Percentiles rank a stretch among this genome's conserved stretches.
phyloP scores from a whole-genome alignment of 1,140 invertebrate species.

The Cherax quadricarinatus region DNA sequence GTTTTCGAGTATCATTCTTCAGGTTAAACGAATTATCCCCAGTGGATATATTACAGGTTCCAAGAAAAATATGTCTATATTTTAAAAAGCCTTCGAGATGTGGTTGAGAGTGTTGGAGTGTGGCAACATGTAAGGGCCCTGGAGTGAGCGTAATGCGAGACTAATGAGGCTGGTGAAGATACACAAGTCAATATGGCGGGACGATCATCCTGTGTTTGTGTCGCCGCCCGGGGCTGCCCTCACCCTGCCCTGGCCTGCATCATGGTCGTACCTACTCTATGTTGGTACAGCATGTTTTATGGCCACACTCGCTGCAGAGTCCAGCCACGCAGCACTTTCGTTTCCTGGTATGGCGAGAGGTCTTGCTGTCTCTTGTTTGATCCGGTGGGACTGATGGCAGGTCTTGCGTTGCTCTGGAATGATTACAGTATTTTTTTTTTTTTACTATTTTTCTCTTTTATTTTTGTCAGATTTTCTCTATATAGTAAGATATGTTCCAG shows the following conservation, averaged over 20 bases:
- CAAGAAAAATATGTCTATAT: not conserved
- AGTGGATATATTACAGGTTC: no score
- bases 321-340: not conserved
- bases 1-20: no score
- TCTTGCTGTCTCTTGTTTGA: not conserved
- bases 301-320: not conserved
- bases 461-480: not conserved
- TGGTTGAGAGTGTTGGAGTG: not conserved
- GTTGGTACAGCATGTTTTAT: not conserved
- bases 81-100: not conserved
- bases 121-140: constrained; percentile 18
- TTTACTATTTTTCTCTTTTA: not conserved
- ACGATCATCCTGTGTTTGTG: constrained; percentile 26
- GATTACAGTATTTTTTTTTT: not conserved
- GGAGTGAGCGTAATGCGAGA: constrained; percentile 43
- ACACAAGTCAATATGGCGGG: constrained; percentile 33
- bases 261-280: not conserved
- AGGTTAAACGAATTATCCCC: no score
- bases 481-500: no score
- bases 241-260: constrained; percentile 3
- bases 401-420: not conserved
- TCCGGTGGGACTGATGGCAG: not conserved
- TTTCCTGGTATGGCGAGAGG: not conserved
- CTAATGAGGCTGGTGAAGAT: constrained; percentile 42
- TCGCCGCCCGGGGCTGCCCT: constrained; percentile 15